Base-by-base conservation (phyloP, 2,888 invertebrate species). In the Carpatolechia fugitivella region DNA sequence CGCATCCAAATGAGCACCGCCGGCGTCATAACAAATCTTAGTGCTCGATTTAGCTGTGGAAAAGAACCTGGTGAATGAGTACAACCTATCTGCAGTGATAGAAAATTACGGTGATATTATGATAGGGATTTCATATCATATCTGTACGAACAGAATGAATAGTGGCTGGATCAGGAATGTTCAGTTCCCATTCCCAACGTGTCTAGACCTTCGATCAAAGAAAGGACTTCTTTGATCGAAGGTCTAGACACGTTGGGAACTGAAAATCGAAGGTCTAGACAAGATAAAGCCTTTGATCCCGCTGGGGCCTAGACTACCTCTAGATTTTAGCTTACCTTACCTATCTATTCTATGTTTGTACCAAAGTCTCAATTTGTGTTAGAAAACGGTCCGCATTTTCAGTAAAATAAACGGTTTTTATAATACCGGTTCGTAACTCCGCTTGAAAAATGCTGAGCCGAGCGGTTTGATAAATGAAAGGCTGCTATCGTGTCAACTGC, bases 1-100 rank as follows among this genome's bases (percentile, higher is more conserved):
- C 58, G 76, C 75, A 78, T 78, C 68, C 66, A 72, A 77, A 78
- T 77, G 70, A 75, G 69, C 60, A 6, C 3, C 44, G 29, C 13
- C 44, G 44, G 24, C 61, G 63, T 64, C 58, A 70, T 67, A 72
- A 71, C 71, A 57, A 54, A 54, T 57, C 53, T 24, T 46, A 10
- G 4, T n/a, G n/a, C 31, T 20, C 16, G 31, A 20, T 38, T 24
- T 16, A 20, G n/a, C 29, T 13, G 11, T 49, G 18, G 35, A 52
- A 44, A 36, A 20, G 16, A 8, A 40, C 29, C 13, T n/a, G n/a
- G n/a, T n/a, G n/a, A n/a, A n/a, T n/a, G n/a, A n/a, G n/a, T n/a
- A n/a, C 38, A 6, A 38, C 18, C 20, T 10, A 29, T 11, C 38
- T 30, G 7, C 8, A 16, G 16, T 13, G 14, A 52, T 35, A 20